phyloP scores from a whole-genome alignment of 2,113 vertebrate genomes.

The Pavo muticus region DNA sequence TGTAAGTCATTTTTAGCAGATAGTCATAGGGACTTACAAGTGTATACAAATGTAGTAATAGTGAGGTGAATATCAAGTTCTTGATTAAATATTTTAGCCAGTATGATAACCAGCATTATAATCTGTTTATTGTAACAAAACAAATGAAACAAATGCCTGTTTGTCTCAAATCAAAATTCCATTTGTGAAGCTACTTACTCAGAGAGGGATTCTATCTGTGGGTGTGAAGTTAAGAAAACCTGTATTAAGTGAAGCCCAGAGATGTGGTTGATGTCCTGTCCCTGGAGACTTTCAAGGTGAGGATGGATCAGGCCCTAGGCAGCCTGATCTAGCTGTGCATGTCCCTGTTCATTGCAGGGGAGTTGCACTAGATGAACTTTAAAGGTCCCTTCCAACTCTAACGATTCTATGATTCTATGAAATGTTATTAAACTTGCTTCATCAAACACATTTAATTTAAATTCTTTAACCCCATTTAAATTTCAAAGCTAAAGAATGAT shows the following conservation, averaged over 20 bases:
- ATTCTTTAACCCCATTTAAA: background rate
- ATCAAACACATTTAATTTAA: background rate
- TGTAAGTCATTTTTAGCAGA: background rate
- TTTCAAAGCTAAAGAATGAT: background rate
- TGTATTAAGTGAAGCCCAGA: background rate
- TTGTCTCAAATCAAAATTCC: slow-evolving; percentile 4
- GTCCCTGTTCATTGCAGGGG: too few relatives aligned
- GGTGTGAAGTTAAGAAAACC: background rate
- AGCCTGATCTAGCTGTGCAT: too few relatives aligned
- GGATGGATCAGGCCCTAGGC: too few relatives aligned
- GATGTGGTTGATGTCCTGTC: too few relatives aligned
- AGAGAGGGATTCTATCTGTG: background rate
- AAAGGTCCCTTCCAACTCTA: too few relatives aligned
- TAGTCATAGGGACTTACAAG: background rate
- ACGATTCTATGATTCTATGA: background rate
- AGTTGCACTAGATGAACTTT: too few relatives aligned
- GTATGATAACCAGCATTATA: too few relatives aligned
- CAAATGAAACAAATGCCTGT: background rate
- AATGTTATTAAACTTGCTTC: background rate
- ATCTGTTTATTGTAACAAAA: background rate
- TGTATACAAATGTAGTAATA: background rate
- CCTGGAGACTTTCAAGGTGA: too few relatives aligned
- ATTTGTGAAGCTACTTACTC: background rate
- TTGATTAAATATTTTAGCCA: background rate
- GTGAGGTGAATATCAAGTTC: background rate